Evolutionary conservation across 2,113 vertebrate genomes (phyloP).

Genomic region (Oreochromis tanganicae): DNA sequence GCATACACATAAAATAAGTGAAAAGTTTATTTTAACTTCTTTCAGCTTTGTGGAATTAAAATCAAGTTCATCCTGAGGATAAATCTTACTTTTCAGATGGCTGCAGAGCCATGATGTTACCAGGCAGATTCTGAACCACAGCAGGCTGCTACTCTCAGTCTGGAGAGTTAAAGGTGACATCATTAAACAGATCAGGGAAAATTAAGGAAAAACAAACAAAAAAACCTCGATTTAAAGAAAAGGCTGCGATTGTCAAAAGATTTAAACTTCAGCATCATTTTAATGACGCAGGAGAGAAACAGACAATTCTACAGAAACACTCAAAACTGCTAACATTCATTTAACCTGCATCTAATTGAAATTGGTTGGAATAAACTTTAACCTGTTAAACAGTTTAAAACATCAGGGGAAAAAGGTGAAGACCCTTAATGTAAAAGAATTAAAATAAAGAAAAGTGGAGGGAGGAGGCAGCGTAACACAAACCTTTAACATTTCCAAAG

Average conservation of each 20-base stretch:
- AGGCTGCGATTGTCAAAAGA: neutral
- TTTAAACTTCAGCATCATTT: neutral
- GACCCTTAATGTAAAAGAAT: too few species aligned
- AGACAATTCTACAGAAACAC: neutral
- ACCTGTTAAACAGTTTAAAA: neutral
- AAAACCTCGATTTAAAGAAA: neutral
- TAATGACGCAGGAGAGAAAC: neutral
- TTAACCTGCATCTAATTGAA: neutral
- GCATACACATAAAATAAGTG: neutral
- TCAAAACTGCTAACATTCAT: neutral
- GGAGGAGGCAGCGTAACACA: neutral
- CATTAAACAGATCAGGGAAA: neutral
- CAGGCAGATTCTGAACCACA: neutral
- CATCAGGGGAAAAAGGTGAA: too few species aligned
- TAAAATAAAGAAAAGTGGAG: neutral
- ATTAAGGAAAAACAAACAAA: too few species aligned
- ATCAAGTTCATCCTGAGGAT: neutral
- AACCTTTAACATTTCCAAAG: neutral
- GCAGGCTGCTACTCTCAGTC: neutral
- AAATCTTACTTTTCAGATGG: slow-evolving; percentile 65
- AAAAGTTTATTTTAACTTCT: neutral
- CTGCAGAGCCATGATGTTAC: slow-evolving; percentile 66
- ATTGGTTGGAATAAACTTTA: neutral
- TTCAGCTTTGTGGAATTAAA: neutral
- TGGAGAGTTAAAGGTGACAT: neutral